These are phyloP conservation scores for Centropristis striata DNA, from an alignment of 2,113 vertebrate species.

Conservation along the genomic window DNA sequence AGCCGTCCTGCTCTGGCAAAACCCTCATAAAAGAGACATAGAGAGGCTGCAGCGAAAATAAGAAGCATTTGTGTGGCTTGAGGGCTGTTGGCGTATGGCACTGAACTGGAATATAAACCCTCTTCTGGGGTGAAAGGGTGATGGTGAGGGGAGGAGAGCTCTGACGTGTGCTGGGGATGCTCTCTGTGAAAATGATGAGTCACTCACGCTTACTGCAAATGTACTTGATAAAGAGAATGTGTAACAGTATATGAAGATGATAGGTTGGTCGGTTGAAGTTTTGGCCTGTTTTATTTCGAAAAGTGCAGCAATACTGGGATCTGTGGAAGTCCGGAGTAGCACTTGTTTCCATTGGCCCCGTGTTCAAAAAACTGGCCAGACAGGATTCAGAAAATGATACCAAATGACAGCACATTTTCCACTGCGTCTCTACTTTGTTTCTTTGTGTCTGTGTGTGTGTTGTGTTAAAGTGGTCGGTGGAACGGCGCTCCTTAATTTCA, in stretches of 20 bases:
- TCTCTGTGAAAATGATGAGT: constrained; percentile 70
- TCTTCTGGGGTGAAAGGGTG: constrained; percentile 68
- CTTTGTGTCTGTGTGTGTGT: constrained; percentile 20
- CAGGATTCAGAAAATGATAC: constrained; percentile 62
- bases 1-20: constrained; percentile 73
- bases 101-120: constrained; percentile 72
- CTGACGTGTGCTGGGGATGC: constrained; percentile 56
- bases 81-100: constrained; percentile 66
- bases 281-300: constrained; percentile 62
- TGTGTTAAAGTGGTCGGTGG: constrained; percentile 16
- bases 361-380: constrained; percentile 47
- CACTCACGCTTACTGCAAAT: constrained; percentile 60
- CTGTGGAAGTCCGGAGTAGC: constrained; percentile 35
- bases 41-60: constrained; percentile 79
- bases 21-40: constrained; percentile 73
- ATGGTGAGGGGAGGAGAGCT: constrained; percentile 48
- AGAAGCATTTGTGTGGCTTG: constrained; percentile 82
- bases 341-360: constrained; percentile 70
- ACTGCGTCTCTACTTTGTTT: constrained; percentile 38
- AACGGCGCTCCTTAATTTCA: constrained; percentile 15
- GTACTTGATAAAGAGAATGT: constrained; percentile 61
- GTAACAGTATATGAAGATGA: constrained; percentile 66
- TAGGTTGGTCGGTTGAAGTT: constrained; percentile 38
- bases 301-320: constrained; percentile 54
- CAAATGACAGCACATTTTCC: constrained; percentile 69